These are phyloP conservation scores for Euwallacea similis DNA, from an alignment of 1,140 invertebrate genomes.

Conservation along the genomic window DNA sequence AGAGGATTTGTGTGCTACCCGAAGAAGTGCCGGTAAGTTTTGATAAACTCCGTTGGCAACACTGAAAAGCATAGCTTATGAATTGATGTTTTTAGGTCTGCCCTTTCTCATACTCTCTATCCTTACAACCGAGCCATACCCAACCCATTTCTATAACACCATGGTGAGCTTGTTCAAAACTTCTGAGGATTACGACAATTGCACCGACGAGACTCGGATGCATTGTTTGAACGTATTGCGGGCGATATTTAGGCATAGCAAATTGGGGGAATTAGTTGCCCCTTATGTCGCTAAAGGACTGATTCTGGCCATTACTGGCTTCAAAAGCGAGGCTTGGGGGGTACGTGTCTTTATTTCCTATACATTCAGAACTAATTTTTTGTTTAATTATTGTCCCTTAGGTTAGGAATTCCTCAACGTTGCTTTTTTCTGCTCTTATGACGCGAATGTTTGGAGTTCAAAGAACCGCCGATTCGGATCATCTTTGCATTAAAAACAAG, in stretches of 20 bases:
- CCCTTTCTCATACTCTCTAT: constrained; percentile 57
- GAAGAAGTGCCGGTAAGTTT: constrained; percentile 85
- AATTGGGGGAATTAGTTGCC: constrained; percentile 72
- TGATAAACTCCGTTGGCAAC: background rate
- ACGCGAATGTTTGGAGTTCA: constrained; percentile 89
- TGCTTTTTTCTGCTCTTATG: constrained; percentile 83
- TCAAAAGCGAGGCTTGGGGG: constrained; percentile 75
- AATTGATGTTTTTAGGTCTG: constrained; percentile 29
- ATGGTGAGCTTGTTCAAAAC: constrained; percentile 63
- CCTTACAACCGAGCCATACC: constrained; percentile 68
- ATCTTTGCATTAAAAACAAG: constrained; percentile 73
- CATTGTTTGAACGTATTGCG: constrained; percentile 87
- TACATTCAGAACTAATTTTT: background rate
- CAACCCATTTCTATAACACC: constrained; percentile 62
- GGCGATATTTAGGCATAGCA: constrained; percentile 74
- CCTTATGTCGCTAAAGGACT: constrained; percentile 74
- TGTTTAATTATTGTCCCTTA: constrained; percentile 46
- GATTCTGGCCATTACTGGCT: constrained; percentile 72
- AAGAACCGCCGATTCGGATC: constrained; percentile 71
- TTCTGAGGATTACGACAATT: constrained; percentile 43
- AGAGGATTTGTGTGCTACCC: constrained; percentile 72
- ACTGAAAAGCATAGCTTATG: background rate
- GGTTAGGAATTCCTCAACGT: constrained; percentile 84
- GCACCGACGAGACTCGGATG: constrained; percentile 60
- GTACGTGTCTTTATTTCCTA: constrained; percentile 54